Conservation (phyloP, 2,888 invertebrate species). For the Lepidochitona cinerea region DNA sequence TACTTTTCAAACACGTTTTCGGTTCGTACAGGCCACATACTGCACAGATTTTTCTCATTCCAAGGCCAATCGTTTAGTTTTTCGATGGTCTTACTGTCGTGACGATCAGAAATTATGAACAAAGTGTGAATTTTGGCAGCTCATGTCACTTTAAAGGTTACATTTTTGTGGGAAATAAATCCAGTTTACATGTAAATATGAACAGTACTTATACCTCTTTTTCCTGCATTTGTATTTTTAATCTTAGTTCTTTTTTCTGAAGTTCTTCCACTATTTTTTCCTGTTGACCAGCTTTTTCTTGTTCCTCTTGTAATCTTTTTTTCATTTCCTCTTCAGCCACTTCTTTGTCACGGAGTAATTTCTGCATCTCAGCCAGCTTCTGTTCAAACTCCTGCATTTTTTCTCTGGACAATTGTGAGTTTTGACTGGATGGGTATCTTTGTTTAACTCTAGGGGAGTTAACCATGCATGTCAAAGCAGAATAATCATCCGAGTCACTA, state of each 20-base stretch:
- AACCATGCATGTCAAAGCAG: background rate
- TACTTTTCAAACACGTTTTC: too few species aligned
- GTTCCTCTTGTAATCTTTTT: conserved; percentile 45
- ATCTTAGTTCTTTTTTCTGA: conserved; percentile 10
- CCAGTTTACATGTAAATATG: too few species aligned
- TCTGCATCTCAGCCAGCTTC: conserved; percentile 44
- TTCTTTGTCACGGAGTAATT: conserved; percentile 41
- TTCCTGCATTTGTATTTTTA: conserved; percentile 19
- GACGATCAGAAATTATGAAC: too few species aligned
- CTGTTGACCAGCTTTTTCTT: conserved; percentile 38
- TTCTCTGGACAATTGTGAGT: conserved; percentile 32
- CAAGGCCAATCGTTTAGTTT: too few species aligned
- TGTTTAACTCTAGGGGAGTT: conserved; percentile 37
- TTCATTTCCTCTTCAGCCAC: conserved; percentile 40
- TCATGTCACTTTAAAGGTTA: too few species aligned
- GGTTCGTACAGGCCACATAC: too few species aligned
- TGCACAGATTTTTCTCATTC: too few species aligned
- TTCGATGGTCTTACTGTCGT: too few species aligned
- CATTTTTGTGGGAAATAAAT: too few species aligned
- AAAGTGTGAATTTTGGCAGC: too few species aligned
- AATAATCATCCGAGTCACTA: background rate
- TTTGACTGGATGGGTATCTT: conserved; percentile 36
- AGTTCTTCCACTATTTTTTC: conserved; percentile 19
- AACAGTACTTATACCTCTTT: conserved; percentile 16
- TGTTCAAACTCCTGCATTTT: conserved; percentile 45